phyloP scores from a whole-genome alignment of 2,797 vertebrate genomes.

The Coregonus suidteri region DNA sequence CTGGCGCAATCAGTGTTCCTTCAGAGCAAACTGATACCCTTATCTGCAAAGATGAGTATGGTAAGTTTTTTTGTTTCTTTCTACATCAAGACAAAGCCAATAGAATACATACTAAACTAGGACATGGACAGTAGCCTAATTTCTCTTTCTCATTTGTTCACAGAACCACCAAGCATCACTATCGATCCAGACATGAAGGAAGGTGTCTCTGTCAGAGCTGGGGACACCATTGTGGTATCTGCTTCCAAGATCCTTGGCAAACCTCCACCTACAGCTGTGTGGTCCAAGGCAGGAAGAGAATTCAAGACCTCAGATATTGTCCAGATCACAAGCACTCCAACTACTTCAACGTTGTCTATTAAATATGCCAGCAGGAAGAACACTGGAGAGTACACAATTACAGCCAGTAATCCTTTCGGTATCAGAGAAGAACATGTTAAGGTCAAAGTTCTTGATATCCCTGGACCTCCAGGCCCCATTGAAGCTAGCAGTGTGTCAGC shows the following conservation, averaged over 20 bases:
- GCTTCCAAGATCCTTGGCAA: slow-evolving; percentile 95
- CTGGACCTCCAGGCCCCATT: slow-evolving; percentile 94
- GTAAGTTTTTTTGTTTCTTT: slow-evolving; percentile 61
- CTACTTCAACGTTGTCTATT: slow-evolving; percentile 87
- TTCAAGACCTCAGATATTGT: slow-evolving; percentile 91
- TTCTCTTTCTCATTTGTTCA: slow-evolving; percentile 46
- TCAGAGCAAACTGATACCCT: slow-evolving; percentile 90
- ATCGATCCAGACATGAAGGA: slow-evolving; percentile 94
- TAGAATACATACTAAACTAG: not conserved
- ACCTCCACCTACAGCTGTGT: slow-evolving; percentile 90
- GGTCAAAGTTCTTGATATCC: slow-evolving; percentile 94
- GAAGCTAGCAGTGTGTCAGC: slow-evolving; percentile 93
- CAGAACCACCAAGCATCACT: slow-evolving; percentile 94
- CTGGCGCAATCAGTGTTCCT: slow-evolving; percentile 92
- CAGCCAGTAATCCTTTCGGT: slow-evolving; percentile 96
- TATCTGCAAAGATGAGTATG: slow-evolving; percentile 96
- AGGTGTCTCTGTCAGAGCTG: slow-evolving; percentile 90
- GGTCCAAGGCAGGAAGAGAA: slow-evolving; percentile 96
- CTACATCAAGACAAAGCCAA: not conserved
- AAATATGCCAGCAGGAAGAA: slow-evolving; percentile 96
- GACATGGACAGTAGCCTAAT: slow-evolving; percentile 2
- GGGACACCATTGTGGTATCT: slow-evolving; percentile 89
- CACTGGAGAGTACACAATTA: slow-evolving; percentile 95
- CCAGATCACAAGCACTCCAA: slow-evolving; percentile 87
- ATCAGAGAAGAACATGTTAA: slow-evolving; percentile 93